Conservation (phyloP, 1,140 invertebrate species). For the Chymomyza costata region DNA sequence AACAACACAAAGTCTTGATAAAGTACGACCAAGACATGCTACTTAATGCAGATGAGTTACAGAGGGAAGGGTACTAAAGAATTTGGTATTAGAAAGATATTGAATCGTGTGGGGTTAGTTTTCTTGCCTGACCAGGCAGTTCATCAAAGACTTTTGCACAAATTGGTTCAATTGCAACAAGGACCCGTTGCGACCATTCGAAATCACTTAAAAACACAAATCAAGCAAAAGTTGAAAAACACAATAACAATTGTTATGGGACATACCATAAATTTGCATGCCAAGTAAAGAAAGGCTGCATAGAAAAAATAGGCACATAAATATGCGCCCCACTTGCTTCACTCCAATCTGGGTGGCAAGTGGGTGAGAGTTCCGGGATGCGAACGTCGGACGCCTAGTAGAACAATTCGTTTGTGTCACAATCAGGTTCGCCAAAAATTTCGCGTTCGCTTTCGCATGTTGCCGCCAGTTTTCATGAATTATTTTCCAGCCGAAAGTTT, state of each 20-base stretch:
- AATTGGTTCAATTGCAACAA: constrained; percentile 39
- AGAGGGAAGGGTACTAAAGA: too few relatives aligned
- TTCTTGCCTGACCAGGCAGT: constrained; percentile 12
- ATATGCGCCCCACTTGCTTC: constrained; percentile 40
- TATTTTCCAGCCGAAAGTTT: constrained; percentile 62
- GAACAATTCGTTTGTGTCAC: constrained; percentile 73
- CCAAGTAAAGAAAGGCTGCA: constrained; percentile 49
- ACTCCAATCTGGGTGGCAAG: neutral
- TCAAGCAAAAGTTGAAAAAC: constrained; percentile 72
- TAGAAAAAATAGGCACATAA: constrained; percentile 65
- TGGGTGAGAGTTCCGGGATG: constrained; percentile 1
- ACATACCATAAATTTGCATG: constrained; percentile 72
- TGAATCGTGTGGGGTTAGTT: too few relatives aligned
- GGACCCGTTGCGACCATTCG: constrained; percentile 50
- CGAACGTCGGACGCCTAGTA: constrained; percentile 59
- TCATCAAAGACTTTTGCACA: constrained; percentile 7
- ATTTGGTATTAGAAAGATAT: too few relatives aligned
- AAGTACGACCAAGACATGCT: too few relatives aligned
- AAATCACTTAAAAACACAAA: constrained; percentile 73
- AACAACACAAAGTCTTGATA: constrained; percentile 10
- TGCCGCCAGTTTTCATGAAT: constrained; percentile 68
- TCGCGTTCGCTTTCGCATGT: constrained; percentile 56
- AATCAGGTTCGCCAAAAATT: constrained; percentile 72
- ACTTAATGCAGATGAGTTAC: too few relatives aligned
- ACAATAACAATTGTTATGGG: constrained; percentile 73